These are phyloP conservation scores for Crepidodera aurea DNA, from an alignment of 2,888 invertebrate genomes.

Conservation along the genomic window DNA sequence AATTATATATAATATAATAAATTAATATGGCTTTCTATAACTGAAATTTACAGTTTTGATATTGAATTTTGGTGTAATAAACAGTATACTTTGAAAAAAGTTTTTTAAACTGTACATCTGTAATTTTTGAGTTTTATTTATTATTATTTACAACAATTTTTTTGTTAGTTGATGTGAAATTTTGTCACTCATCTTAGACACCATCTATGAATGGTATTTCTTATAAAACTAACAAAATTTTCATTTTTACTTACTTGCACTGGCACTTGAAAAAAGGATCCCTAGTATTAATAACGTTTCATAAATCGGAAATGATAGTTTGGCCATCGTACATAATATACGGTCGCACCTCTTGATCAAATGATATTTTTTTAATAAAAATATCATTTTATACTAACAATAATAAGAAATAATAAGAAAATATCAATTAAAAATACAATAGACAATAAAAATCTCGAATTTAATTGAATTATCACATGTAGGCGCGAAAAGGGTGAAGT, in stretches of 20 bases:
- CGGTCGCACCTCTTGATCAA: conserved; percentile 1
- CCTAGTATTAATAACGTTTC: neutral
- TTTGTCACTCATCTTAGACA: too few species aligned
- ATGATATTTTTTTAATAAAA: conserved; percentile 7
- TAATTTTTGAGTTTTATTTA: too few species aligned
- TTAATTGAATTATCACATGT: conserved; percentile 3
- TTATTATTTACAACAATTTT: too few species aligned
- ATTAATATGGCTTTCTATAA: too few species aligned
- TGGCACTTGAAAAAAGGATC: neutral
- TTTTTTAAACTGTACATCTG: too few species aligned
- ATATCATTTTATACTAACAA: conserved; percentile 11
- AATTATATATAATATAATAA: too few species aligned
- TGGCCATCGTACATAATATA: conserved; percentile 5
- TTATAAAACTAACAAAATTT: too few species aligned
- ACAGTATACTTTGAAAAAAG: too few species aligned
- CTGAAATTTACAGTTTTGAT: too few species aligned
- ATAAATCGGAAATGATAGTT: neutral
- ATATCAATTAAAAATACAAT: conserved; percentile 9
- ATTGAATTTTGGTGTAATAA: too few species aligned
- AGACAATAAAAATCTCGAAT: conserved; percentile 5
- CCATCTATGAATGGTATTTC: too few species aligned
- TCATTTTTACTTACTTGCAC: conserved; percentile 7
- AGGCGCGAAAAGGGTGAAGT: conserved; percentile 7
- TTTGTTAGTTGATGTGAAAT: too few species aligned
- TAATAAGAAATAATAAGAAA: conserved; percentile 5